Evolutionary conservation across 2,888 invertebrate genomes (phyloP), one percentile per base, ranked within the genome.

Genomic region (Rambutsinella grinnellia): DNA sequence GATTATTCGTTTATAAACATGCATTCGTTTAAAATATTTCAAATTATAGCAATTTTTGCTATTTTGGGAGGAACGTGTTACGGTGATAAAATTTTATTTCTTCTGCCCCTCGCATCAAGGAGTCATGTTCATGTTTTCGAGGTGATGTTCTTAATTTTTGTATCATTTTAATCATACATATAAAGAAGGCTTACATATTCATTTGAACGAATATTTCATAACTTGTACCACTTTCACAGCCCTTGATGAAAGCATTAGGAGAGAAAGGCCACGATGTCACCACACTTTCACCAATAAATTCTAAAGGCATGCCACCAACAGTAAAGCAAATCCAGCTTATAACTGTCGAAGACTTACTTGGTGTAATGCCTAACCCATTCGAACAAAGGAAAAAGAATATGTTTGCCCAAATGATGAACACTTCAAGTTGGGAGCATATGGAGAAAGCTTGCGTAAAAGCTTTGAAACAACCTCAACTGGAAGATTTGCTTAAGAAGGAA

Each of bases 61-160:
- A n/a, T n/a, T n/a, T n/a, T n/a, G n/a, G n/a, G n/a, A n/a, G n/a
- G n/a, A n/a, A n/a, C n/a, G n/a, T n/a, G n/a, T n/a, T n/a, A n/a
- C n/a, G n/a, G n/a, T n/a, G 36, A 36, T 5, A 36, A 36, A 36
- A 36, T 36, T 36, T 36, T 36, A 36, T 36, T 36, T 36, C 13
- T 36, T 5, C 36, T 36, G 13, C 36, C 36, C 5, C 5, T 36
- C 36, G 36, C 36, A 36, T 8, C 6, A 8, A 36, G 13, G 65
- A 79, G 79, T 60, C 81, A 83, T 36, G 87, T 88, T 79, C 89
- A 88, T 68, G 89, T 89, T 87, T 89, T 84, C 61, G 81, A 83
- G n/a, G n/a, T n/a, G n/a, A n/a, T n/a, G n/a, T n/a, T n/a, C n/a
- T n/a, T n/a, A n/a, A n/a, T n/a, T n/a, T n/a, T n/a, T n/a, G n/a